phyloP scores from a whole-genome alignment of 2,113 vertebrate species.

The Ploceus nigricollis region DNA sequence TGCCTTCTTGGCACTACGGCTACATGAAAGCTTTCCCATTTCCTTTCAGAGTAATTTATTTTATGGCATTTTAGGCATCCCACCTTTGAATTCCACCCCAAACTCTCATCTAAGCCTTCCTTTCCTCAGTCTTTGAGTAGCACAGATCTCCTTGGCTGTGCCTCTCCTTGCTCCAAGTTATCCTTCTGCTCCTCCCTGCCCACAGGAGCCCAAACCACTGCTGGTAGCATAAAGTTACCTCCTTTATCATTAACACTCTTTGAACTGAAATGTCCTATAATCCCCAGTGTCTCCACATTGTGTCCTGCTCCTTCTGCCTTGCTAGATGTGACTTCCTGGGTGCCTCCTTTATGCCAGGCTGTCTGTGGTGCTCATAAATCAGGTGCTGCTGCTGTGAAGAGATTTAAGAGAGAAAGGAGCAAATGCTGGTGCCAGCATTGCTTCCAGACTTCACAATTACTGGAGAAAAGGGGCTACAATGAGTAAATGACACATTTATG shows the following conservation, averaged over 20 bases:
- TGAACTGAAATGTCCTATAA: not conserved
- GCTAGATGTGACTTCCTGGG: not conserved
- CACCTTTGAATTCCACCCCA: not conserved
- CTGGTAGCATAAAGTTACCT: not conserved
- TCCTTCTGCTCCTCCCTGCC: not conserved
- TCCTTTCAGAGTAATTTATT: not conserved
- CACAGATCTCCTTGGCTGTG: not conserved
- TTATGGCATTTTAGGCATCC: not conserved
- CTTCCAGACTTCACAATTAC: not conserved
- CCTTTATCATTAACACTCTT: not conserved
- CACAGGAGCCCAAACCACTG: not conserved
- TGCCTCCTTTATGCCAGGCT: not conserved
- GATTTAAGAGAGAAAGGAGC: not conserved
- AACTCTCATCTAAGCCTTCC: not conserved
- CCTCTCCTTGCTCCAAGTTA: not conserved
- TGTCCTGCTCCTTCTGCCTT: not conserved
- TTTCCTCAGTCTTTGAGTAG: not conserved
- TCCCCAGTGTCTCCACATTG: not conserved
- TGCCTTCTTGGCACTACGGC: not conserved
- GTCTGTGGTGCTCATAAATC: not conserved
- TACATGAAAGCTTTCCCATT: not conserved
- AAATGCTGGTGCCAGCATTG: not conserved
- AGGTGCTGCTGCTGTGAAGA: not conserved
- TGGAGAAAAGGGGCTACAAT: not conserved
- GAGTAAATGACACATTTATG: not conserved